phyloP scores from a whole-genome alignment of 1,140 invertebrate species.

The Vanessa tameamea region DNA sequence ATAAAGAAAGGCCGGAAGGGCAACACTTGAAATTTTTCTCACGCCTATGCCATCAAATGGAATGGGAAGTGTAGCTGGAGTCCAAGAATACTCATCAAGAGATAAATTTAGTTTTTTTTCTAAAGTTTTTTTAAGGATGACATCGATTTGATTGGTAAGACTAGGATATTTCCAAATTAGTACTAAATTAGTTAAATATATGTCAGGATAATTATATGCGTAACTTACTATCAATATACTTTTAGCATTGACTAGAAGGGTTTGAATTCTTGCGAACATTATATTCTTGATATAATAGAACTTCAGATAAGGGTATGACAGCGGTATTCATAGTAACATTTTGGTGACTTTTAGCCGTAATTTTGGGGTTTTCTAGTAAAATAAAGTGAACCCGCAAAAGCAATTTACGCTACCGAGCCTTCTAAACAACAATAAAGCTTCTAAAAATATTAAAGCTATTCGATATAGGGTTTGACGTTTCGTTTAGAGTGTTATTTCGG shows the following conservation, averaged over 20 bases:
- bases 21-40: no score
- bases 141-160: no score
- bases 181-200: no score
- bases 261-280: conserved; percentile 21
- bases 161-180: no score
- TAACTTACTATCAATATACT: not conserved
- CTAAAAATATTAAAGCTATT: conserved; percentile 1
- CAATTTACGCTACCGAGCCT: conserved; percentile 16
- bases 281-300: conserved; percentile 10
- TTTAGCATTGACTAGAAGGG: not conserved
- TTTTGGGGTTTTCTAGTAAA: conserved; percentile 8
- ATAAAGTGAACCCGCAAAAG: conserved; percentile 14
- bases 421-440: not conserved
- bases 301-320: conserved; percentile 32
- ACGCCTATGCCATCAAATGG: no score
- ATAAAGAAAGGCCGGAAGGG: no score
- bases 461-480: not conserved
- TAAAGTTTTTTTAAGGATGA: no score
- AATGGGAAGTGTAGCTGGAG: no score
- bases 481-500: not conserved
- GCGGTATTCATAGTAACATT: conserved; percentile 27
- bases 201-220: not conserved
- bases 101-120: no score
- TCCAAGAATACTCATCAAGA: no score
- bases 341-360: conserved; percentile 16